Base-by-base conservation (phyloP, 2,888 invertebrate genomes). In the Agrotis puta region DNA sequence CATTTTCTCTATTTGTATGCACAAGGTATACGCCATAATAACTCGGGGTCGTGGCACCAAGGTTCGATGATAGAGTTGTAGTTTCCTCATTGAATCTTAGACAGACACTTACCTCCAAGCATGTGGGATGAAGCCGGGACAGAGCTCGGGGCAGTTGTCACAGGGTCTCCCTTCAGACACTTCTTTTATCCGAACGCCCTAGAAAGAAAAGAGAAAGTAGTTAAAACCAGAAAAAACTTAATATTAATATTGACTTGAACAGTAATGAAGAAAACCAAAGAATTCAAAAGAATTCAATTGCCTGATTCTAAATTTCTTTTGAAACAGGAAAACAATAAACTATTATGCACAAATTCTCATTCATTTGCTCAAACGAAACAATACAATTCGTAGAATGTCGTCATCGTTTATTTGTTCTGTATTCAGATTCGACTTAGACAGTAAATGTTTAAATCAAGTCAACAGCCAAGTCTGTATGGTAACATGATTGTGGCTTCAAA, bases 151-250 rank as follows among this genome's bases (percentile, higher is more conserved):
- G 91, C 99, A 99, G 89, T 97, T 97, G 89, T 98, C 97, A 89
- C 99, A 99, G 53, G 98, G 98, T 87, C 98, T 98, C 33, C 98
- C 98, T 84, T 98, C 98, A 77, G 98, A 98, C 64, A 98, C 97
- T 94, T 99, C 99, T 89, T 98, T 98, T 89, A 98, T 98, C 88
- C 98, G 97, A 77, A 98, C 98, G 82, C 98, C 98, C 98, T 99
- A 97, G 3, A 97, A 97, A 87, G 74, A 74, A 78, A 65, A 39
- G 27, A 69, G 16, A 66, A 59, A 63, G 3, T 11, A 2, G 14
- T 50, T 50, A 65, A 47, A 18, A 56, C 14, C 18, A 24, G 6
- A 53, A 22, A 27, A 16, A 14, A 39, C 5, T 0, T 3, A 24
- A 62, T 7, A 45, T n/a, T 22, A 59, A 73, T 50, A 43, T 22